A percentile compares a stretch with the other conserved stretches of the same genome.
Conservation (phyloP, 2,113 vertebrate genomes). For the Engystomops pustulosus region DNA sequence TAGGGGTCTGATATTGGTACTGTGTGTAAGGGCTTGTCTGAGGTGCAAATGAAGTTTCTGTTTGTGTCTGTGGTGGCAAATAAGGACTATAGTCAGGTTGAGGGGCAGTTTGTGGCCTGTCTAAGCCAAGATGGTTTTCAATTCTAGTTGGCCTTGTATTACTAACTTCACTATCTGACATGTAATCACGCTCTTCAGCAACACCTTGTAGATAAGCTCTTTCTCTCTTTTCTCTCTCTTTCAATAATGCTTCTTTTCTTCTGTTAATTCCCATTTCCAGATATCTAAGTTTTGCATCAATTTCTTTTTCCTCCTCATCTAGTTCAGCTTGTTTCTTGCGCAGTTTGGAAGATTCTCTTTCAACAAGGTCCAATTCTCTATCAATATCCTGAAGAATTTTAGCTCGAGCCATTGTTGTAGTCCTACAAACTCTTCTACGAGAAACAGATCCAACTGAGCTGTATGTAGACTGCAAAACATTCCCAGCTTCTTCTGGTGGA, state of each 20-base stretch:
- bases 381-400: constrained; percentile 99
- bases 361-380: constrained; percentile 94
- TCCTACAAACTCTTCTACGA: constrained; percentile 90
- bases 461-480: constrained; percentile 80
- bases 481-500: constrained; percentile 86
- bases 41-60: constrained; percentile 90
- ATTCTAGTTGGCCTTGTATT: constrained; percentile 86
- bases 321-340: constrained; percentile 98
- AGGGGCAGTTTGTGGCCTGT: constrained; percentile 92
- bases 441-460: constrained; percentile 82
- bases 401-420: constrained; percentile 94
- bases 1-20: constrained; percentile 88
- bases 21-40: constrained; percentile 91
- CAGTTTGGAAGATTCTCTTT: constrained; percentile 97
- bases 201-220: constrained; percentile 97
- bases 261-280: constrained; percentile 98
- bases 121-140: constrained; percentile 83
- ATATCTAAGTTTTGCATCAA: constrained; percentile 96
- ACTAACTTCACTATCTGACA: constrained; percentile 98
- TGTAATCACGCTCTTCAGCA: constrained; percentile 97
- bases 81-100: constrained; percentile 95
- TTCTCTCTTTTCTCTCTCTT: constrained; percentile 96
- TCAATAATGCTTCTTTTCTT: constrained; percentile 94
- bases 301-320: constrained; percentile 98
- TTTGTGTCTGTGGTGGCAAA: constrained; percentile 91